Base-by-base conservation (phyloP, 1,140 invertebrate genomes). In the Limonius californicus region DNA sequence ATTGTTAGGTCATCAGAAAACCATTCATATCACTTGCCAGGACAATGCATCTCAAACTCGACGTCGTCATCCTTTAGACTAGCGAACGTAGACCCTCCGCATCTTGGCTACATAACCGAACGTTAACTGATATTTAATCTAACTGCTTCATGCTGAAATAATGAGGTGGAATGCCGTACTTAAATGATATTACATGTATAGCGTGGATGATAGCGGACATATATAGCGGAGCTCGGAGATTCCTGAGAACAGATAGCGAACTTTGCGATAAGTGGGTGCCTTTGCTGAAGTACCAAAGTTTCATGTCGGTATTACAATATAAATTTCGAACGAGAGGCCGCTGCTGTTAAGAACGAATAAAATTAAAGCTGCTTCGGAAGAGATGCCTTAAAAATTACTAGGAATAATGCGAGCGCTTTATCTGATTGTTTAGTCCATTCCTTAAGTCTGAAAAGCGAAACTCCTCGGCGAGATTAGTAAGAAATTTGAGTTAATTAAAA, bases 1-100 rank as follows among this genome's bases (percentile, higher is more conserved):
- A 66, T 70, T 70, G 68, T 70, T 68, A 63, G 68, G 68, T 70
- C 68, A 70, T 70, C 66, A 70, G 66, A 66, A 67, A 70, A 64
- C 66, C 68, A 70, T 70, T 70, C 66, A 68, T 70, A 70, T 70
- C 64, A 70, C 66, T 70, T 64, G 66, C 43, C 59, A 54, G 64
- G 53, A 65, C 59, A 61, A 65, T 54, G 56, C 55, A 53, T 45
- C 45, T 57, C 59, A 62, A 61, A 56, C 62, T 60, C 23, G 2
- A 20, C 23, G 32, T 18, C 39, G 11, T 27, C 20, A 20, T 43
- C 56, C 53, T 55, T 55, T 50, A 50, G 16, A 12, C 45, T 21
- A 50, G 7, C 2, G 45, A 50, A 50, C 20, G 16, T 50, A 50
- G 45, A 50, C 45, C 45, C 45, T 50, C 45, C 45, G 19, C 45